phyloP scores from a whole-genome alignment of 23 tunicate genomes.

The Styela clava region DNA sequence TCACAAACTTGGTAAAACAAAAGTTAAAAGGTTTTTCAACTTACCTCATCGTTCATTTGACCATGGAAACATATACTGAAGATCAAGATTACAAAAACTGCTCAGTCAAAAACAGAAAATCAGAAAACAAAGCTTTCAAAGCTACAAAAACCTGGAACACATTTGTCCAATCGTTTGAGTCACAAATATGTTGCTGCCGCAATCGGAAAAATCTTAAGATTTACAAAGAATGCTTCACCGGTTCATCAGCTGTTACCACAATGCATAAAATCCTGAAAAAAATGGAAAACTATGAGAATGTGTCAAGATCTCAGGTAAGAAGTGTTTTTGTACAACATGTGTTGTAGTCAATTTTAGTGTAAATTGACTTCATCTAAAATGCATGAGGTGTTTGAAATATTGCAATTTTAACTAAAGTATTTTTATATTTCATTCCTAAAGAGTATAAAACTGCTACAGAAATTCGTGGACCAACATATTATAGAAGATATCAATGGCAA shows the following conservation, averaged over 20 bases:
- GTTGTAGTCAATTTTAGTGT: too few relatives aligned
- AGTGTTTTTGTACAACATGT: too few relatives aligned
- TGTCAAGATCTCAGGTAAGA: not conserved
- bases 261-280: not conserved
- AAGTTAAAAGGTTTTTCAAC: too few relatives aligned
- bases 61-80: not conserved
- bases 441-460: not conserved
- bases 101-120: not conserved
- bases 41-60: too few relatives aligned
- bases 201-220: not conserved
- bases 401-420: not conserved
- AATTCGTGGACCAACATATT: not conserved
- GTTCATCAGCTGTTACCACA: not conserved
- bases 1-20: too few relatives aligned
- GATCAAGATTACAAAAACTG: not conserved
- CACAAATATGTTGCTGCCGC: not conserved
- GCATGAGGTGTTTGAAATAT: too few relatives aligned
- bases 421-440: not conserved
- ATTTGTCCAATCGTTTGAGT: not conserved
- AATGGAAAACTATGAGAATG: not conserved
- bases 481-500: not conserved
- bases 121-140: not conserved
- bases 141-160: conserved; percentile 1
- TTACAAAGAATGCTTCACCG: conserved; percentile 2
- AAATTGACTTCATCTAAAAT: too few relatives aligned